These are phyloP conservation scores for Furnarius figulus DNA, from an alignment of 2,113 vertebrate genomes.

Conservation along the genomic window DNA sequence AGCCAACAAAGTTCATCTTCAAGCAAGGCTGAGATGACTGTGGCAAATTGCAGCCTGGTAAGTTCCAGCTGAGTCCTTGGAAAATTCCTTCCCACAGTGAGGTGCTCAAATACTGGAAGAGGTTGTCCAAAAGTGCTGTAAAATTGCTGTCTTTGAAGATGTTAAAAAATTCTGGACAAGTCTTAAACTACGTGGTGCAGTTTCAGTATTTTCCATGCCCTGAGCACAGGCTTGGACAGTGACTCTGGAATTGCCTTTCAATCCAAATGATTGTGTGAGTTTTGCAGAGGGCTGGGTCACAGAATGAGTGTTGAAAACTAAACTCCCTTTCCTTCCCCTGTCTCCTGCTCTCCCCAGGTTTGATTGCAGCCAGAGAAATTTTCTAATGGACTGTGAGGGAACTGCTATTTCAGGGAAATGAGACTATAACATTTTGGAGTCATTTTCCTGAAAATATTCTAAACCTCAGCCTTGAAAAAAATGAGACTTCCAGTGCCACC, in stretches of 20 bases:
- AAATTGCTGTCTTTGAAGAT: neutral
- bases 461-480: neutral
- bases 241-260: neutral
- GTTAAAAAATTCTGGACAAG: neutral
- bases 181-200: neutral
- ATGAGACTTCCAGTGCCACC: neutral
- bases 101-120: neutral
- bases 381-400: neutral
- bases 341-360: neutral
- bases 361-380: neutral
- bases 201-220: neutral
- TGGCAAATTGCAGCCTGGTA: neutral
- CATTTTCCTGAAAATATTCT: neutral
- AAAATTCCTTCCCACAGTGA: neutral
- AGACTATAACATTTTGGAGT: neutral
- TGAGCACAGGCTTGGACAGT: neutral
- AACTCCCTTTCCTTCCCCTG: neutral
- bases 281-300: neutral
- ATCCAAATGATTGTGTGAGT: neutral
- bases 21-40: neutral
- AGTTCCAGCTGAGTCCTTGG: neutral
- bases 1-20: neutral
- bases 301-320: neutral
- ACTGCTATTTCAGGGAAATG: neutral
- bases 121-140: neutral